phyloP scores from a whole-genome alignment of 2,113 vertebrate genomes.

The Brachypteracias leptosomus region DNA sequence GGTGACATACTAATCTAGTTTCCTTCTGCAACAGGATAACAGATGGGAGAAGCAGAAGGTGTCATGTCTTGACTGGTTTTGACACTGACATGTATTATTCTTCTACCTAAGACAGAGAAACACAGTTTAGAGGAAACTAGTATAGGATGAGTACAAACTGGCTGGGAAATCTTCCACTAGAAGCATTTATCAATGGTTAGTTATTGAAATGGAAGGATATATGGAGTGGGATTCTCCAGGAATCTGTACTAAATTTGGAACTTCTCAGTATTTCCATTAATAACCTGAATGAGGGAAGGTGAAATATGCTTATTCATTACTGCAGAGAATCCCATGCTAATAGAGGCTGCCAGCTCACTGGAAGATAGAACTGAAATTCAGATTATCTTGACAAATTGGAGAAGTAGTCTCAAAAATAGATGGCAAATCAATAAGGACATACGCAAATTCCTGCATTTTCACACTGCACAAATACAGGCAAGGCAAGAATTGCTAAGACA shows the following conservation, averaged over 20 bases:
- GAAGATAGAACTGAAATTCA: neutral
- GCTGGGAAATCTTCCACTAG: neutral
- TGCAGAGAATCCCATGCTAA: neutral
- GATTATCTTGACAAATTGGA: neutral
- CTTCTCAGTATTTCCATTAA: neutral
- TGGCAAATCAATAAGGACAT: neutral
- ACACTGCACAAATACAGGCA: neutral
- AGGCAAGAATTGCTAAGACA: neutral
- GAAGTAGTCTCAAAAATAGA: neutral
- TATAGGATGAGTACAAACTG: neutral
- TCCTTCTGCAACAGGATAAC: constrained; percentile 5
- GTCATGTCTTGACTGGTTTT: constrained; percentile 4
- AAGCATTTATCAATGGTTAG: neutral
- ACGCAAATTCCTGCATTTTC: neutral
- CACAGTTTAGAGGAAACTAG: neutral
- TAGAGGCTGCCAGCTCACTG: neutral
- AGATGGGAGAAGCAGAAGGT: constrained; percentile 57
- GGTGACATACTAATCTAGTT: constrained; percentile 28
- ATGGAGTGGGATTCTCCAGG: neutral
- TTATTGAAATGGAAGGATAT: neutral
- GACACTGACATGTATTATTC: neutral
- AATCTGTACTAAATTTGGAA: neutral
- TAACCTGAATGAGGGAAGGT: neutral
- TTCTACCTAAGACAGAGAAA: constrained; percentile 5
- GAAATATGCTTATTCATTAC: neutral